Evolutionary conservation across 2,113 vertebrate genomes (phyloP).

Genomic region (Myrmecobius fasciatus): DNA sequence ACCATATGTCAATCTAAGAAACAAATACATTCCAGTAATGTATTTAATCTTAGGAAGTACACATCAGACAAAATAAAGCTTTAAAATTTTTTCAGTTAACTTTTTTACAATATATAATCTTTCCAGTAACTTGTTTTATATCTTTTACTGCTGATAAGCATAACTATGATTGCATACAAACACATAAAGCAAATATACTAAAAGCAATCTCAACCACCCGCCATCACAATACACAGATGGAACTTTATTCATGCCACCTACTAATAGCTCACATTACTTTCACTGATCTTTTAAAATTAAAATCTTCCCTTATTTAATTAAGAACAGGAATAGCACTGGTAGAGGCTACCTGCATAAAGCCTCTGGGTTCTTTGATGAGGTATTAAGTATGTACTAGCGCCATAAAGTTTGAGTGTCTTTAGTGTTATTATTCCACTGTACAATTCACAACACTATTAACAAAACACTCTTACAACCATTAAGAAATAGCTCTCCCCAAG

Average conservation of each 20-base stretch:
- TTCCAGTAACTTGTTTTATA: background rate
- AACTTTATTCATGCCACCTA: constrained; percentile 1
- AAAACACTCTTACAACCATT: constrained; percentile 10
- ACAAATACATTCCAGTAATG: constrained; percentile 2
- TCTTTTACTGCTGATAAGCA: background rate
- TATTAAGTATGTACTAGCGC: background rate
- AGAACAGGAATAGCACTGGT: background rate
- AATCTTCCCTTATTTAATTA: constrained; percentile 14
- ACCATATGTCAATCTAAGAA: constrained; percentile 23
- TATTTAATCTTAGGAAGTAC: background rate
- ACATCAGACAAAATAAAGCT: constrained; percentile 28
- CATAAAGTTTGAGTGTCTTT: background rate
- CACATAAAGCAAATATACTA: background rate
- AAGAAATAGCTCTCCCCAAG: background rate
- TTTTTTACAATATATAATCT: constrained; percentile 12
- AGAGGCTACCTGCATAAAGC: background rate
- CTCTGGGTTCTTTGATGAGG: constrained; percentile 1
- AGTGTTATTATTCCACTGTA: background rate
- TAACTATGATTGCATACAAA: background rate
- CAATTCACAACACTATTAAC: constrained; percentile 6
- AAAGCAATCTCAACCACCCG: background rate
- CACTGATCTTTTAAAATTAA: constrained; percentile 7
- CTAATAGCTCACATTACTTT: background rate
- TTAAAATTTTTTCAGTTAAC: constrained; percentile 20
- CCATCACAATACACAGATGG: background rate